Evolutionary conservation across 2,113 vertebrate species (phyloP).

Genomic region (Saimiri boliviensis): DNA sequence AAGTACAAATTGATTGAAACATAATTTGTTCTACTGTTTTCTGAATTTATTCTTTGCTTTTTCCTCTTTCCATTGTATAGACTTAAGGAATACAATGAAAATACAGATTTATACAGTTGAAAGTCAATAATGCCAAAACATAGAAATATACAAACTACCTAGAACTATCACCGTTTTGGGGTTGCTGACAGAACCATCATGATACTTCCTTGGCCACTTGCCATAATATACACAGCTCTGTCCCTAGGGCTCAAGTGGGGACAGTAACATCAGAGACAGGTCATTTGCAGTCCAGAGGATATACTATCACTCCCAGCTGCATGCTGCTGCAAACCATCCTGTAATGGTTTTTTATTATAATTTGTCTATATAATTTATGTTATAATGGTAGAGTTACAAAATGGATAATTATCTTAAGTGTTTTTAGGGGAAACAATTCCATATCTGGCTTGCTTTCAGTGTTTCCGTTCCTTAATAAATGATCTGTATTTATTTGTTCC

Average conservation of each 20-base stretch:
- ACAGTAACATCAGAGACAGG: background rate
- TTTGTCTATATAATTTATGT: background rate
- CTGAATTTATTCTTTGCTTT: background rate
- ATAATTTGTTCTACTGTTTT: background rate
- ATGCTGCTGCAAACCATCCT: background rate
- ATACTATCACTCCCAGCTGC: background rate
- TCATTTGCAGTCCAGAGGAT: background rate
- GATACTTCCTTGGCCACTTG: background rate
- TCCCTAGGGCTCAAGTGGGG: background rate
- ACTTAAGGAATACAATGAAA: conserved; percentile 29
- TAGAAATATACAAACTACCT: background rate
- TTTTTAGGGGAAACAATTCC: background rate
- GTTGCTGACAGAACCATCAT: background rate
- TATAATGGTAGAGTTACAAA: background rate
- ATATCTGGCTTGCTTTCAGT: background rate
- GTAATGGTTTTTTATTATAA: background rate
- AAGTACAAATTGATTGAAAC: background rate
- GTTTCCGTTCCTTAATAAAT: background rate
- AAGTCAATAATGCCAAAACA: background rate
- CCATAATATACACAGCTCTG: background rate
- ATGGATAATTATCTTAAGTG: background rate
- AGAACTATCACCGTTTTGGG: background rate
- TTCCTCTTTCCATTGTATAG: background rate
- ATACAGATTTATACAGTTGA: background rate
- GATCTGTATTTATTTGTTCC: background rate